phyloP scores from a whole-genome alignment of 2,888 invertebrate genomes.

The Torymus auratus region DNA sequence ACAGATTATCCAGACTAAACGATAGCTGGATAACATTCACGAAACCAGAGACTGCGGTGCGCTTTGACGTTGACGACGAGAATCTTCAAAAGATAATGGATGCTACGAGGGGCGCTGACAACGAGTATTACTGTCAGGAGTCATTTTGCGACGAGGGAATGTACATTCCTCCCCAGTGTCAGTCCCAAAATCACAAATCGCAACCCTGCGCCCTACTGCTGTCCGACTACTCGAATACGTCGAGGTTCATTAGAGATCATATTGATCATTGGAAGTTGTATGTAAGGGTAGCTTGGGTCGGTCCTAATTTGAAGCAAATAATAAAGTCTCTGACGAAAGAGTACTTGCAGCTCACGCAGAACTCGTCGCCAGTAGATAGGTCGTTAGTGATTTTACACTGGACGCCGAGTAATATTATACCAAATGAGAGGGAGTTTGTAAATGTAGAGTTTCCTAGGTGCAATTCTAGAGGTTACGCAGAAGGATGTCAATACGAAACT shows the following conservation, averaged over 20 bases:
- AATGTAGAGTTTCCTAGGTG: slow-evolving; percentile 83
- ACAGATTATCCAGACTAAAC: slow-evolving; percentile 71
- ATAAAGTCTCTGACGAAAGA: slow-evolving; percentile 73
- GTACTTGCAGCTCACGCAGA: slow-evolving; percentile 62
- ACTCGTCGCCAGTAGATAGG: slow-evolving; percentile 40
- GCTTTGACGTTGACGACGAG: slow-evolving; percentile 77
- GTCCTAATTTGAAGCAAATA: slow-evolving; percentile 78
- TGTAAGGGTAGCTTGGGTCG: slow-evolving; percentile 85
- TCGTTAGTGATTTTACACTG: slow-evolving; percentile 81
- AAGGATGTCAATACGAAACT: slow-evolving; percentile 83
- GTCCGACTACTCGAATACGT: slow-evolving; percentile 78
- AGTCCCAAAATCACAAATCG: slow-evolving; percentile 53
- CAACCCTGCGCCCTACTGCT: slow-evolving; percentile 75
- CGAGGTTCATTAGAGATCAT: slow-evolving; percentile 80
- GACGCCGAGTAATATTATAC: slow-evolving; percentile 82
- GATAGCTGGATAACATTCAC: slow-evolving; percentile 81
- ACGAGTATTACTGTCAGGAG: slow-evolving; percentile 77
- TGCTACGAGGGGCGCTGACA: slow-evolving; percentile 66
- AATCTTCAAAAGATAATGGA: slow-evolving; percentile 70
- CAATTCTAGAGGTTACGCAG: slow-evolving; percentile 69
- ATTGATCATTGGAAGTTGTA: slow-evolving; percentile 80
- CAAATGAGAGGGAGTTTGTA: slow-evolving; percentile 77
- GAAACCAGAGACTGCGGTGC: slow-evolving; percentile 75
- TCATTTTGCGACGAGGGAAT: slow-evolving; percentile 79
- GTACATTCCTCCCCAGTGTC: slow-evolving; percentile 80